phyloP scores from a whole-genome alignment of 1,140 invertebrate species.

The Chironomus striatipennis region DNA sequence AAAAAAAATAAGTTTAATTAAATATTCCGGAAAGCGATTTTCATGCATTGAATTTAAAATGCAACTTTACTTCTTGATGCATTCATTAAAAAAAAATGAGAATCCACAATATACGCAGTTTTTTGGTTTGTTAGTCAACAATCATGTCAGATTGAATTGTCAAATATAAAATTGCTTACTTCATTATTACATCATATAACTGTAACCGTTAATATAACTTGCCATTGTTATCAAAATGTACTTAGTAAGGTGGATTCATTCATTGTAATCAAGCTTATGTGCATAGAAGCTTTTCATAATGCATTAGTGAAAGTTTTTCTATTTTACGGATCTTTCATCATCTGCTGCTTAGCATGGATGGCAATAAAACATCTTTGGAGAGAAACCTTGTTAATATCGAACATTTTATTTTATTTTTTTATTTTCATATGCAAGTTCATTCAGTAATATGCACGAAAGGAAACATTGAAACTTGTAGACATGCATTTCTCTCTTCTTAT shows the following conservation, averaged over 20 bases:
- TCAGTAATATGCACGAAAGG: conserved; percentile 1
- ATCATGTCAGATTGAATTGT: not conserved
- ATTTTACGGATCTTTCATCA: not conserved
- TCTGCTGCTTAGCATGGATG: not conserved
- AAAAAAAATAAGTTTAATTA: conserved; percentile 1
- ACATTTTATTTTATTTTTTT: not conserved
- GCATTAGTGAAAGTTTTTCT: not conserved
- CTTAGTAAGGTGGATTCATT: too few relatives aligned
- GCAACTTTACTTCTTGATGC: not conserved
- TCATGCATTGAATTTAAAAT: not conserved
- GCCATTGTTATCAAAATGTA: not conserved
- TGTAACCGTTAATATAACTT: not conserved
- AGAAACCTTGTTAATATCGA: not conserved
- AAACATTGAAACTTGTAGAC: not conserved
- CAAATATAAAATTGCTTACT: not conserved
- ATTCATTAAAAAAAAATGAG: not conserved
- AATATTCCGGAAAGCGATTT: not conserved
- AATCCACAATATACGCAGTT: not conserved
- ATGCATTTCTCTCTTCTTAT: conserved; percentile 1
- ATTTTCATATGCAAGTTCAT: not conserved
- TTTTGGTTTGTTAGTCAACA: too few relatives aligned
- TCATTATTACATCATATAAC: not conserved
- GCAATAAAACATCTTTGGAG: not conserved
- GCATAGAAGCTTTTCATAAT: not conserved
- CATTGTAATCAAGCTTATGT: too few relatives aligned